Conservation (phyloP, 2,797 vertebrate species). For the Poeciliopsis turneri region DNA sequence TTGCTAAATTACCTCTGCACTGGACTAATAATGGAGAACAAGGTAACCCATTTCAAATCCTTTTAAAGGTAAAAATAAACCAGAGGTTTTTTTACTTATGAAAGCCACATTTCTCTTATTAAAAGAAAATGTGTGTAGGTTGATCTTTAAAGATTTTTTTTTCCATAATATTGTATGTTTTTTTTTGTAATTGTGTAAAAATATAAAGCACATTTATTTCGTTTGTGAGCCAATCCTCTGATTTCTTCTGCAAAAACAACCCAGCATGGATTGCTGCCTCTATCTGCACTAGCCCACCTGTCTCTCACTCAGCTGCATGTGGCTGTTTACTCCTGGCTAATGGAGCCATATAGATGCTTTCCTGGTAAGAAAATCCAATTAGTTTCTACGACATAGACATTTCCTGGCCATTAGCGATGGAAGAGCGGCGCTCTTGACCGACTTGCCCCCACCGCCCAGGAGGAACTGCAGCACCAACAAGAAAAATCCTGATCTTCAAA, state of each 20-base stretch:
- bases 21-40: background rate
- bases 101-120: background rate
- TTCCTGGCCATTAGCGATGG: conserved; percentile 81
- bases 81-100: background rate
- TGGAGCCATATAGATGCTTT: conserved; percentile 74
- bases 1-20: background rate
- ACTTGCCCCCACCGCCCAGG: conserved; percentile 30
- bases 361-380: conserved; percentile 82
- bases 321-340: conserved; percentile 71
- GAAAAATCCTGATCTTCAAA: conserved; percentile 15
- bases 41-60: background rate
- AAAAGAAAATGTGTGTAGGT: background rate
- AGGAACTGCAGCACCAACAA: conserved; percentile 22
- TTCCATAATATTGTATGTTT: background rate
- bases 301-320: conserved; percentile 44
- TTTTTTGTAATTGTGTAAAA: conserved; percentile 5
- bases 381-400: conserved; percentile 72
- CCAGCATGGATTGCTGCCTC: background rate
- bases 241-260: conserved; percentile 26
- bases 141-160: background rate
- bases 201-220: conserved; percentile 7
- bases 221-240: conserved; percentile 4
- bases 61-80: background rate
- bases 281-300: conserved; percentile 26
- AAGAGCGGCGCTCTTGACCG: conserved; percentile 58